Evolutionary conservation across 2,797 vertebrate species (phyloP).

Genomic region (Brachyalestes nurse): DNA sequence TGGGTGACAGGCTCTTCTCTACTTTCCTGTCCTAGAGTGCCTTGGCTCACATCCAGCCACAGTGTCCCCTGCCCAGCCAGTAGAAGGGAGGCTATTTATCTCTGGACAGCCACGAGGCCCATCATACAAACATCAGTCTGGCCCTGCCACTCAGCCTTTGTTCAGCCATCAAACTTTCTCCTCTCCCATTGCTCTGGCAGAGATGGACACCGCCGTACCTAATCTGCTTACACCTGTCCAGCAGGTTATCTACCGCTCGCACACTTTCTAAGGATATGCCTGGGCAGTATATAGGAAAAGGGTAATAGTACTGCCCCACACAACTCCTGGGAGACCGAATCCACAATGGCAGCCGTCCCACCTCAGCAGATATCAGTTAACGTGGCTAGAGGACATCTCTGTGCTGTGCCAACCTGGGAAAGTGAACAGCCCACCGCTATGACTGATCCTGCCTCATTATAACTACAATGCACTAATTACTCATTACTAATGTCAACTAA

Average conservation of each 20-base stretch:
- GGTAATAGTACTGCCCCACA: slow-evolving; percentile 11
- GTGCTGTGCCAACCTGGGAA: not conserved
- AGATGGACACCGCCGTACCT: slow-evolving; percentile 27
- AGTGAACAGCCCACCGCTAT: not conserved
- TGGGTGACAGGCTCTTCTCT: slow-evolving; percentile 44
- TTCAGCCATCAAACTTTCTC: slow-evolving; percentile 43
- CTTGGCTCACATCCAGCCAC: slow-evolving; percentile 32
- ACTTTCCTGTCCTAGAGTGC: slow-evolving; percentile 3
- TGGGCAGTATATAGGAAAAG: slow-evolving; percentile 47
- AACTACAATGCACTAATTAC: too few species aligned
- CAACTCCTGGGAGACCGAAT: slow-evolving; percentile 9
- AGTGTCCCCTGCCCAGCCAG: slow-evolving; percentile 18
- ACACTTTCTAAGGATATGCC: slow-evolving; percentile 48
- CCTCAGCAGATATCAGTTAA: slow-evolving; percentile 5
- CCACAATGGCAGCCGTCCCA: not conserved
- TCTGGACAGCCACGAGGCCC: slow-evolving; percentile 49
- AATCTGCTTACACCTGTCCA: slow-evolving; percentile 55
- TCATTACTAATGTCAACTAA: not conserved
- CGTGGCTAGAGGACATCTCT: slow-evolving; percentile 8
- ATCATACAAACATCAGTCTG: slow-evolving; percentile 58
- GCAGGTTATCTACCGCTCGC: slow-evolving; percentile 49
- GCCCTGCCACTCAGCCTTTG: slow-evolving; percentile 54
- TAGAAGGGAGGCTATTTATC: slow-evolving; percentile 53
- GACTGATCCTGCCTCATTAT: not conserved
- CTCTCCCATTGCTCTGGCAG: slow-evolving; percentile 26